These are phyloP conservation scores for Mormoops blainvillei DNA, from an alignment of 2,113 vertebrate species.

Conservation along the genomic window DNA sequence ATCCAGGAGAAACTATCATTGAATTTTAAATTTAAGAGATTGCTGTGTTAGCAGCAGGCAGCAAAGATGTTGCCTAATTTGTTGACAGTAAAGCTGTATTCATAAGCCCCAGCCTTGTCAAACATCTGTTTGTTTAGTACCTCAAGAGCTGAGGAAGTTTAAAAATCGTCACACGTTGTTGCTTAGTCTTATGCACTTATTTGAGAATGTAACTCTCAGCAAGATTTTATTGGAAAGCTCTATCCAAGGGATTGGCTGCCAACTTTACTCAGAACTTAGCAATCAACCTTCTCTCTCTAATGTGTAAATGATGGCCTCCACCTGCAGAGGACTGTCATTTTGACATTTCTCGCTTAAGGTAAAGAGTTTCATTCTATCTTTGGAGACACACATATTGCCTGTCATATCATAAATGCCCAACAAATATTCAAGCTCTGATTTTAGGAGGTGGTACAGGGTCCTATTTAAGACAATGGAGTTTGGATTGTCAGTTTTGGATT, in stretches of 20 bases:
- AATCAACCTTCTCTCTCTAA: slow-evolving; percentile 46
- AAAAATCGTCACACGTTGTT: slow-evolving; percentile 67
- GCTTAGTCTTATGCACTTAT: slow-evolving; percentile 56
- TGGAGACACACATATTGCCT: background rate
- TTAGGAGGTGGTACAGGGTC: background rate
- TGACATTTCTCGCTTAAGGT: background rate
- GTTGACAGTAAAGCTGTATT: slow-evolving; percentile 68
- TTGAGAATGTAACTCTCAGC: slow-evolving; percentile 72
- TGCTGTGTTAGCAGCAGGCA: slow-evolving; percentile 66
- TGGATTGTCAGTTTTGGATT: background rate
- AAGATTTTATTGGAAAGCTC: slow-evolving; percentile 72
- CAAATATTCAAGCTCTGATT: background rate
- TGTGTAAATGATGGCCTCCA: background rate
- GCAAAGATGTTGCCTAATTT: slow-evolving; percentile 76
- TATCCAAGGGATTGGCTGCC: slow-evolving; percentile 60
- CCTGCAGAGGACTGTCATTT: slow-evolving; percentile 5
- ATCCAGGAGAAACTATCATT: slow-evolving; percentile 53
- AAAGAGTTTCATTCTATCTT: background rate
- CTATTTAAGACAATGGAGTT: background rate
- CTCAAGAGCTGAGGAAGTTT: slow-evolving; percentile 70
- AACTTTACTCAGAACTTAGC: slow-evolving; percentile 47
- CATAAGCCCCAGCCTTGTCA: slow-evolving; percentile 70
- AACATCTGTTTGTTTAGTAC: slow-evolving; percentile 86
- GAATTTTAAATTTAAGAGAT: slow-evolving; percentile 59
- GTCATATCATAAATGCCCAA: background rate